Evolutionary conservation across 2,888 invertebrate species (phyloP), one percentile per base, ranked within the genome.

Genomic region (Helobdella robusta): DNA sequence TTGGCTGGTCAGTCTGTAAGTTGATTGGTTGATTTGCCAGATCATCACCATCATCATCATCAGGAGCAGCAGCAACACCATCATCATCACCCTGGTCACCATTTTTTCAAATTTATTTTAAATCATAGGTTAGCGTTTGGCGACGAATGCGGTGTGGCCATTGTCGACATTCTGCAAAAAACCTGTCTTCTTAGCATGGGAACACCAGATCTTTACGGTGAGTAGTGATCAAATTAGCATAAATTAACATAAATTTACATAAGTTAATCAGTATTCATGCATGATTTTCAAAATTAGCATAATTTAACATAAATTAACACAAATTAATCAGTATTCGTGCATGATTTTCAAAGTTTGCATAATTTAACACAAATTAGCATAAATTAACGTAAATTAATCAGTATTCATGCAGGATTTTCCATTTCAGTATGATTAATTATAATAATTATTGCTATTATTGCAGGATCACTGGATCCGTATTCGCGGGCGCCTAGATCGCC

Each of bases 121-220:
- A n/a, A n/a, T n/a, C n/a, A n/a, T n/a, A 95, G 95, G 79, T 85
- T 97, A 87, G 91, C 93, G 76, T 95, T 93, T 84, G 95, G 95
- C 75, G 94, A 91, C 80, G 94, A 95, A 82, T 87, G 89, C 75
- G 94, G 95, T 74, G 84, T 97, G 79, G 92, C 91, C 79, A 87
- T 97, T 81, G 86, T 93, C 77, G 97, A 97, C 84, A 87, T 90
- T 81, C 85, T 89, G 78, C 92, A 93, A 81, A 90, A 89, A 83
- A 84, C 86, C 71, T 88, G 76, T 68, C 85, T 95, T 76, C 83
- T 89, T 72, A 92, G 90, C 82, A 85, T 91, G 80, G 88, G 88
- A 72, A 89, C 91, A 73, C 87, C 88, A 73, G 91, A 94, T 81
- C 85, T 97, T 73, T 93, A 94, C 84, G 89, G 89, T 77, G 85